These are phyloP conservation scores for Agrochola lota DNA, from an alignment of 2,888 invertebrate genomes.

Conservation along the genomic window DNA sequence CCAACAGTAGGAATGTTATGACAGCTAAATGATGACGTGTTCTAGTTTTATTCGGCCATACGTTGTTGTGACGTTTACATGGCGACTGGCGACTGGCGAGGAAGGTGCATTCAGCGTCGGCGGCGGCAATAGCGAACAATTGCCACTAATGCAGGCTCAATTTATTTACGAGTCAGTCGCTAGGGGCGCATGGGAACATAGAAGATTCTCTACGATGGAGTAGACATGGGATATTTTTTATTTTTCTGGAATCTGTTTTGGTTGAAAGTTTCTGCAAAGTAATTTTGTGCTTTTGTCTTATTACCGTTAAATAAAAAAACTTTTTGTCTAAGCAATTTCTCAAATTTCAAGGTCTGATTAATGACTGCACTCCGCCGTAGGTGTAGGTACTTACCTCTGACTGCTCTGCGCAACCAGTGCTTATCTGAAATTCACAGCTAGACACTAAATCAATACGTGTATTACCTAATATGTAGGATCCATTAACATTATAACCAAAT, in stretches of 20 bases:
- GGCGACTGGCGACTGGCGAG: constrained; percentile 57
- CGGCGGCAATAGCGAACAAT: constrained; percentile 88
- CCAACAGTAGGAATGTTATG: constrained; percentile 11
- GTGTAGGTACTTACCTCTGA: too few species aligned
- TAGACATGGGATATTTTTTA: constrained; percentile 60
- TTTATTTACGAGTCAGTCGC: constrained; percentile 89
- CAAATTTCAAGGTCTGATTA: background rate
- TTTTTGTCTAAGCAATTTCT: background rate
- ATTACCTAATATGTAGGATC: constrained; percentile 28
- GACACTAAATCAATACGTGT: constrained; percentile 22
- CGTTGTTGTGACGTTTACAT: constrained; percentile 62
- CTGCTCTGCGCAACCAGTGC: background rate
- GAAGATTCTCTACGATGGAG: constrained; percentile 73
- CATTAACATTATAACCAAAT: constrained; percentile 57
- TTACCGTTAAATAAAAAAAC: background rate
- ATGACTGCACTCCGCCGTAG: background rate
- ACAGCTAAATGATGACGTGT: constrained; percentile 51
- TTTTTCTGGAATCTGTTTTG: constrained; percentile 8
- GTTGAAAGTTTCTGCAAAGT: background rate
- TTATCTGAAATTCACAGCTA: background rate
- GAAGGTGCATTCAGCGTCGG: constrained; percentile 78
- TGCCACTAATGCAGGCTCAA: constrained; percentile 90
- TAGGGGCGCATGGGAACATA: constrained; percentile 85
- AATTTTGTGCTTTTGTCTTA: background rate
- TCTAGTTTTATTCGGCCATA: constrained; percentile 56